A percentile compares a stretch with the other conserved stretches of the same genome.
phyloP scores from a whole-genome alignment of 2,113 vertebrate species.

The Aplodontia rufa region DNA sequence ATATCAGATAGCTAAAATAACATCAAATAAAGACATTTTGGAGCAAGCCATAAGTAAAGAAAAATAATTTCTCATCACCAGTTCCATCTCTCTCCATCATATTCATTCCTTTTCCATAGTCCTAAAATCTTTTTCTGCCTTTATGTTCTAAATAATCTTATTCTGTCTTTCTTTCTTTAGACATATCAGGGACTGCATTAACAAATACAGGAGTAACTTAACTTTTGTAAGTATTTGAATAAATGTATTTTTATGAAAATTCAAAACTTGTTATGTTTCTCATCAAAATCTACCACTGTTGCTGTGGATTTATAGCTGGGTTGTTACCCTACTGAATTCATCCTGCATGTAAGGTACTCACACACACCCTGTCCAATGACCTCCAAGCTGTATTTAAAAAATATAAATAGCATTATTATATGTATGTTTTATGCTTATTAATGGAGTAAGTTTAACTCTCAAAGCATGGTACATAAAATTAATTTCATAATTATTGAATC shows the following conservation, averaged over 20 bases:
- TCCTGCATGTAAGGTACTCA: not conserved
- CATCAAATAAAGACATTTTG: not conserved
- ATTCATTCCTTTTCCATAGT: not conserved
- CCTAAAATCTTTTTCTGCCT: not conserved
- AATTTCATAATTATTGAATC: conserved; percentile 29
- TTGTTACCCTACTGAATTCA: not conserved
- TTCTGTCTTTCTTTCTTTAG: not conserved
- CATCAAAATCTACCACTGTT: not conserved
- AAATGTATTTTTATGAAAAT: conserved; percentile 15
- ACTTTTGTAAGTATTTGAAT: not conserved
- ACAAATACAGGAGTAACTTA: not conserved
- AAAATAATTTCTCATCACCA: not conserved
- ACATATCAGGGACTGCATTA: not conserved
- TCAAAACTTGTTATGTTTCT: not conserved
- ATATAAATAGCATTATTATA: not conserved
- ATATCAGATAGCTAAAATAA: not conserved
- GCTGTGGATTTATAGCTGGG: not conserved
- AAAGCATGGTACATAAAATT: not conserved
- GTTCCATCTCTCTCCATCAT: not conserved
- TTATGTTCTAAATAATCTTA: not conserved
- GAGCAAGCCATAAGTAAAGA: not conserved
- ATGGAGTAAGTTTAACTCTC: not conserved
- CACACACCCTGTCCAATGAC: not conserved
- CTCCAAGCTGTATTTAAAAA: not conserved
- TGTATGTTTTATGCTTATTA: not conserved